Evolutionary conservation across 2,113 vertebrate genomes (phyloP), one percentile per base, ranked within the genome.

Genomic region (Chionis minor): DNA sequence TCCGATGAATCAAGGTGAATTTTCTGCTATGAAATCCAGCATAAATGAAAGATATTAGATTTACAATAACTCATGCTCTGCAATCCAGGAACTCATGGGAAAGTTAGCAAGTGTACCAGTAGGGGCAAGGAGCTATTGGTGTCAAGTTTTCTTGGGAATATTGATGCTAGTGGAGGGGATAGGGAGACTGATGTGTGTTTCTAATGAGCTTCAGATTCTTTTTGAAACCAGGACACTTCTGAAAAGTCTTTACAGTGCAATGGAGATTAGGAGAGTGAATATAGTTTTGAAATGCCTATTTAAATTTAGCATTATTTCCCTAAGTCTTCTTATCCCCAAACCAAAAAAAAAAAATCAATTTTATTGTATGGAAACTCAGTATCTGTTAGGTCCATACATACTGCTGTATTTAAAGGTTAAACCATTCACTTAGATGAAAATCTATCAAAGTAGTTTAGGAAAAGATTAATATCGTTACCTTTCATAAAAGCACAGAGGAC

Each of bases 201-300:
- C 93, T 85, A 95, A 95, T 67, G 88, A 97, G 24, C 87, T 91
- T 94, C 86, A 96, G 80, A 81, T 71, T 87, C 56, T 86, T 95
- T 96, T 73, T 82, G 38, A 94, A 96, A 93, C 38, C 38, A 38
- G 38, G 38, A 38, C 38, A 38, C 73, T 81, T 82, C 82, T 93
- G 77, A 59, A 94, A 97, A 96, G 38, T 66, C 58, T 94, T 86
- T 92, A 75, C 94, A 96, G 78, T 74, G 61, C 20, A 90, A 95
- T 80, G 56, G 54, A 79, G 59, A 90, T 71, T 85, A 96, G 40
- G 28, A 62, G 7, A 63, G 20, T 42, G 80, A 77, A 72, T 94
- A 89, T 6, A 14, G 30, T 73, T 94, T 90, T 90, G 28, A 54
- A 73, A 42, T 56, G 16, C 13, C 42, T 70, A 40, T 42, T 79